Percentiles rank a stretch among this genome's conserved stretches.
phyloP scores from a whole-genome alignment of 2,888 invertebrate species.

The Scotopteryx bipunctaria region DNA sequence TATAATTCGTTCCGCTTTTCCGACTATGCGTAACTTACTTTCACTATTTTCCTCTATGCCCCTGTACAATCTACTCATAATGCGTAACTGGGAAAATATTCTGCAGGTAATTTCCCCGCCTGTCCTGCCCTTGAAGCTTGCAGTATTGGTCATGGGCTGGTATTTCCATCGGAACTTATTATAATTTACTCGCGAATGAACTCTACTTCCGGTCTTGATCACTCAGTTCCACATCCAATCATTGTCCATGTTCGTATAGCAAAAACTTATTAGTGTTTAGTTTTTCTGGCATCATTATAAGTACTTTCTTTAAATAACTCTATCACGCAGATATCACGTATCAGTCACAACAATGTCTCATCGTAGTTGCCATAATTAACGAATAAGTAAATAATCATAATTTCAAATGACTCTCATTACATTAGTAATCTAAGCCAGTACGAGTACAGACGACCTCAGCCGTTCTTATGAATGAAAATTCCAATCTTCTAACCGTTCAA shows the following conservation, averaged over 20 bases:
- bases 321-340: not conserved
- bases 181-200: not conserved
- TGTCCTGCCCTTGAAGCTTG: slow-evolving; percentile 14
- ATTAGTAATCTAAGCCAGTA: not conserved
- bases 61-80: not conserved
- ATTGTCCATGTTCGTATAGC: too few species aligned
- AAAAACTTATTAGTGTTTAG: too few species aligned
- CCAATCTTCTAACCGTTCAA: slow-evolving; percentile 5
- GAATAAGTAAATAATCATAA: too few species aligned
- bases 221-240: not conserved
- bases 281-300: too few species aligned
- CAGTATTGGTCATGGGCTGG: slow-evolving; percentile 9
- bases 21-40: not conserved
- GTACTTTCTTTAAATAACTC: not conserved
- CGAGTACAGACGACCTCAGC: slow-evolving; percentile 29
- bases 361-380: not conserved
- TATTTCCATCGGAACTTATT: slow-evolving; percentile 14
- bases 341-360: not conserved
- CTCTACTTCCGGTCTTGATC: not conserved
- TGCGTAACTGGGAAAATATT: slow-evolving; percentile 2
- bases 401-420: too few species aligned
- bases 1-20: not conserved
- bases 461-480: slow-evolving; percentile 28
- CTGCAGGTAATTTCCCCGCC: slow-evolving; percentile 18
- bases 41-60: not conserved